Conservation (phyloP, 2,888 invertebrate genomes). For the Limnephilus lunatus region DNA sequence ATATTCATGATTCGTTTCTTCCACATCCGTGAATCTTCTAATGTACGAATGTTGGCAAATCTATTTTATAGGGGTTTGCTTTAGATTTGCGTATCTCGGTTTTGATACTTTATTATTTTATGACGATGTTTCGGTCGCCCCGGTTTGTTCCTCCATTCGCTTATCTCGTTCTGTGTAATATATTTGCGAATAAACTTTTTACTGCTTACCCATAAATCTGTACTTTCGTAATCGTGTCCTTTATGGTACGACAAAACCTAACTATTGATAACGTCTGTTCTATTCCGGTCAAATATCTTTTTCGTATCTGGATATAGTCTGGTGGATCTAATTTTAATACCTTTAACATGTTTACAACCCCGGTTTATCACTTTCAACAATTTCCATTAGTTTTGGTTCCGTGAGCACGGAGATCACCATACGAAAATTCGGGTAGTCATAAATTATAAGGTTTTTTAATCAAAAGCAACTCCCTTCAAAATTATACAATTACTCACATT, state of each 20-base stretch:
- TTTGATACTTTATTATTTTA: not conserved
- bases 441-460: not conserved
- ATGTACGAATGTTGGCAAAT: not conserved
- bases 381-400: not conserved
- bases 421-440: not conserved
- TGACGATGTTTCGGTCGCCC: not conserved
- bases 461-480: not conserved
- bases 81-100: not conserved
- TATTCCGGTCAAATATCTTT: not conserved
- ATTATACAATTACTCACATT: conserved; percentile 2
- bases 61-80: not conserved
- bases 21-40: not conserved
- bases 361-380: not conserved
- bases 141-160: not conserved
- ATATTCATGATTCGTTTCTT: not conserved
- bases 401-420: not conserved
- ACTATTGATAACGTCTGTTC: not conserved
- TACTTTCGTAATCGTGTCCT: not conserved
- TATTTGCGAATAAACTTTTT: not conserved
- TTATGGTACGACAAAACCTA: not conserved
- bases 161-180: not conserved
- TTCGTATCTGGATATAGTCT: not conserved
- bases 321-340: not conserved
- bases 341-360: not conserved
- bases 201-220: not conserved